phyloP scores from a whole-genome alignment of 2,888 invertebrate species.

The Mesochorus sp. region DNA sequence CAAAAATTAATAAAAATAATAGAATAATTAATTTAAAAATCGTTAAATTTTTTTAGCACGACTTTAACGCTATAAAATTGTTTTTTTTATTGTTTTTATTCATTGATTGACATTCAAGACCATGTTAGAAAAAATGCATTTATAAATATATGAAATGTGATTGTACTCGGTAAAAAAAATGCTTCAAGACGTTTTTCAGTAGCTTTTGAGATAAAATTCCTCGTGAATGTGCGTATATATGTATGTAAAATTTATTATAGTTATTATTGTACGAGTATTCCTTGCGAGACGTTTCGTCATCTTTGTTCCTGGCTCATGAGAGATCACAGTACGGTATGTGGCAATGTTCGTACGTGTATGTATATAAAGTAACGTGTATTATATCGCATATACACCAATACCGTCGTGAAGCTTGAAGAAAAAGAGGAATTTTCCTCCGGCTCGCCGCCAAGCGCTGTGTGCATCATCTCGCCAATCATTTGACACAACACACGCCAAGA shows the following conservation, averaged over 20 bases:
- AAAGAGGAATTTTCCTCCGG: slow-evolving; percentile 46
- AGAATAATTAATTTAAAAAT: too few relatives aligned
- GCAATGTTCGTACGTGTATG: slow-evolving; percentile 34
- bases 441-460: slow-evolving; percentile 3
- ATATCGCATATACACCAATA: background rate
- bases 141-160: slow-evolving; percentile 9
- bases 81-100: slow-evolving; percentile 6
- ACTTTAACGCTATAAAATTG: background rate
- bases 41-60: slow-evolving; percentile 1
- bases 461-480: slow-evolving; percentile 54
- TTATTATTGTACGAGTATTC: slow-evolving; percentile 28
- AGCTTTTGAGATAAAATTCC: background rate
- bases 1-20: slow-evolving; percentile 26
- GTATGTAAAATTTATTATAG: slow-evolving; percentile 34
- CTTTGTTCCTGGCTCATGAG: slow-evolving; percentile 50
- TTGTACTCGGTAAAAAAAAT: slow-evolving; percentile 47
- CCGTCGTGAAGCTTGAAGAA: slow-evolving; percentile 18
- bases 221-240: background rate
- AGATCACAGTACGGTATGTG: slow-evolving; percentile 40
- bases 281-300: slow-evolving; percentile 55
- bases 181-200: slow-evolving; percentile 12
- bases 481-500: slow-evolving; percentile 50
- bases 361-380: slow-evolving; percentile 2
- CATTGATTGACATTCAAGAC: too few relatives aligned
- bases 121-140: too few relatives aligned